Percentiles rank a stretch among this genome's conserved stretches.
Evolutionary conservation across 2,888 invertebrate species (phyloP).

Genomic region (Anthophora plumipes): DNA sequence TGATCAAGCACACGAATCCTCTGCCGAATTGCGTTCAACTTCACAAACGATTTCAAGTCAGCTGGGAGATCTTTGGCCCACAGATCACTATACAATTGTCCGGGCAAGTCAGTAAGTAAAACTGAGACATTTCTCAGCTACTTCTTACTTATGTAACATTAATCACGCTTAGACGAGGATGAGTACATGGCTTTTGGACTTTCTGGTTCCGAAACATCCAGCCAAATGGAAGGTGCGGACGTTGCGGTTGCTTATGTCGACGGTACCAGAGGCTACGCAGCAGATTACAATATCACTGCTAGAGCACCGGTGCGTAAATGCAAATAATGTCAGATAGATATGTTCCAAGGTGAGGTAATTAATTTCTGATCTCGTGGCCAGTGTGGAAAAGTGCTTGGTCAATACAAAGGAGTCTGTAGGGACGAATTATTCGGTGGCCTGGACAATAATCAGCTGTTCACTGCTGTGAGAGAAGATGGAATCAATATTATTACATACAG

Average conservation of each 20-base stretch:
- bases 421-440: slow-evolving; percentile 93
- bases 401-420: slow-evolving; percentile 94
- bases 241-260: slow-evolving; percentile 92
- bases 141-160: neutral
- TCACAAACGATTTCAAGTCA: slow-evolving; percentile 92
- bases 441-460: slow-evolving; percentile 93
- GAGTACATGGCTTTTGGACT: slow-evolving; percentile 96
- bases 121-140: neutral
- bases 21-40: slow-evolving; percentile 94
- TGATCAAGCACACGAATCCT: slow-evolving; percentile 86
- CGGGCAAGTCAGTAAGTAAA: slow-evolving; percentile 88
- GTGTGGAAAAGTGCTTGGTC: slow-evolving; percentile 94
- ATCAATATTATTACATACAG: slow-evolving; percentile 93
- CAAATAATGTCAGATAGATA: neutral
- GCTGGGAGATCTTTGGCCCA: slow-evolving; percentile 96
- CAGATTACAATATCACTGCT: slow-evolving; percentile 94
- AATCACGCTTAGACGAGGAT: slow-evolving; percentile 86
- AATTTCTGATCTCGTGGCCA: slow-evolving; percentile 79
- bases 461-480: slow-evolving; percentile 90
- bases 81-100: slow-evolving; percentile 94
- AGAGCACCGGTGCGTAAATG: slow-evolving; percentile 89
- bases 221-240: slow-evolving; percentile 94
- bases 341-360: neutral
- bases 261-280: slow-evolving; percentile 89
- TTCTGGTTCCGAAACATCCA: slow-evolving; percentile 89